These are phyloP conservation scores for Elaphurus davidianus DNA, from an alignment of 2,113 vertebrate species.

Conservation along the genomic window DNA sequence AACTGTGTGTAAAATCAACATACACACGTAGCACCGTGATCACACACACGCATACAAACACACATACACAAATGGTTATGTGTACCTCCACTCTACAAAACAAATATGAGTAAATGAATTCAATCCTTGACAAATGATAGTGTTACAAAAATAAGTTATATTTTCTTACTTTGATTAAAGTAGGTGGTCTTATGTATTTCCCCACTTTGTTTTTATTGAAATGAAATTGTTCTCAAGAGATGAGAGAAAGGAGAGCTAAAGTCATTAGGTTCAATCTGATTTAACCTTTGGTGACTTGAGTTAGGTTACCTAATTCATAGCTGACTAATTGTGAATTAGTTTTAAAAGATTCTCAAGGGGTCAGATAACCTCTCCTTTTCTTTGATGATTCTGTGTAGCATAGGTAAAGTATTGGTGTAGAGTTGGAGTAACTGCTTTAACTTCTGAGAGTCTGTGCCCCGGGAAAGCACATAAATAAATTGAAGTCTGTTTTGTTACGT, in stretches of 20 bases:
- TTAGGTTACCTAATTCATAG: not conserved
- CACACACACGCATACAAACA: no score
- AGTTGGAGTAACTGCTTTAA: not conserved
- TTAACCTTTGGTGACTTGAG: not conserved
- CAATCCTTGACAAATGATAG: not conserved
- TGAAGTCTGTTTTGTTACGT: not conserved
- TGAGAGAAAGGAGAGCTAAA: not conserved
- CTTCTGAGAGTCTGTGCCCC: not conserved
- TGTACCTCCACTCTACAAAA: not conserved
- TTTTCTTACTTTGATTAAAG: not conserved
- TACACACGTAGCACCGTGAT: not conserved
- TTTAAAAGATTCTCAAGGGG: conserved; percentile 17
- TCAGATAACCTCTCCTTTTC: not conserved
- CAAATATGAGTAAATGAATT: not conserved
- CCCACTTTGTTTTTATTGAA: not conserved
- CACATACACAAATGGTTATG: not conserved
- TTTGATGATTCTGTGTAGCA: not conserved
- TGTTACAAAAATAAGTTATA: not conserved
- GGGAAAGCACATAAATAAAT: not conserved
- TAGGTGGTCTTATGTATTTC: not conserved
- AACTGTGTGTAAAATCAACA: not conserved
- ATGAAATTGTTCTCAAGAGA: not conserved
- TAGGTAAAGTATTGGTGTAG: not conserved
- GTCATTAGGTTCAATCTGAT: not conserved
- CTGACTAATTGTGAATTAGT: not conserved